Evolutionary conservation across 2,797 vertebrate species (phyloP).

Genomic region (Stomatorhinus walkeri): DNA sequence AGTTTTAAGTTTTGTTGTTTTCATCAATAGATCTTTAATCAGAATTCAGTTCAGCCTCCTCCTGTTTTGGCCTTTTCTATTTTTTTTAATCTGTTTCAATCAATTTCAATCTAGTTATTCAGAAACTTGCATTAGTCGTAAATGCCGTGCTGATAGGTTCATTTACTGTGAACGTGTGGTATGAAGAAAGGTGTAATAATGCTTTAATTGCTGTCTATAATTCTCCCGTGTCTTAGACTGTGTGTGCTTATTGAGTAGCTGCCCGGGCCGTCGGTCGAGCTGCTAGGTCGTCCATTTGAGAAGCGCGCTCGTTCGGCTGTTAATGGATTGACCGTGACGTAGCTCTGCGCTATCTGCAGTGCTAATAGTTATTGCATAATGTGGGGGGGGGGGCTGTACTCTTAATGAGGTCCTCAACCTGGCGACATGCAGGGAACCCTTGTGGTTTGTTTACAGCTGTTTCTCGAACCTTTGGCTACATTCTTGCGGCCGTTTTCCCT

Average conservation of each 20-base stretch:
- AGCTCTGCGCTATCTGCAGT: background rate
- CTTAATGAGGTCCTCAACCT: background rate
- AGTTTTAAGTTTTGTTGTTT: background rate
- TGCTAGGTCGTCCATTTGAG: background rate
- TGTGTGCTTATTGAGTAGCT: background rate
- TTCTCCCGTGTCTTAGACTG: background rate
- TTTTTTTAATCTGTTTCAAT: conserved; percentile 9
- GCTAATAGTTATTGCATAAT: background rate
- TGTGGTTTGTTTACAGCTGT: background rate
- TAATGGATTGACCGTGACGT: background rate
- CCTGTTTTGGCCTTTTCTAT: background rate
- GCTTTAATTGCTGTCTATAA: background rate
- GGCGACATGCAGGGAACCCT: background rate
- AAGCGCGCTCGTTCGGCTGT: background rate
- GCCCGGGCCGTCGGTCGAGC: background rate
- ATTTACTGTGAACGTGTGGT: background rate
- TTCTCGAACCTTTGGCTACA: background rate
- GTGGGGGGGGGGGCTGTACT: background rate
- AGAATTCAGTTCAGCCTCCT: background rate
- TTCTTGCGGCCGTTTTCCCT: background rate
- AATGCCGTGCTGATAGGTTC: background rate
- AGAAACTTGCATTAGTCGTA: background rate
- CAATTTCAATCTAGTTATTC: background rate
- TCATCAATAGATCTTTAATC: background rate
- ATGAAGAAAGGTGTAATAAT: background rate